Evolutionary conservation across 2,797 vertebrate genomes (phyloP), one percentile per base, ranked within the genome.

Genomic region (Paedocypris micromegethes): DNA sequence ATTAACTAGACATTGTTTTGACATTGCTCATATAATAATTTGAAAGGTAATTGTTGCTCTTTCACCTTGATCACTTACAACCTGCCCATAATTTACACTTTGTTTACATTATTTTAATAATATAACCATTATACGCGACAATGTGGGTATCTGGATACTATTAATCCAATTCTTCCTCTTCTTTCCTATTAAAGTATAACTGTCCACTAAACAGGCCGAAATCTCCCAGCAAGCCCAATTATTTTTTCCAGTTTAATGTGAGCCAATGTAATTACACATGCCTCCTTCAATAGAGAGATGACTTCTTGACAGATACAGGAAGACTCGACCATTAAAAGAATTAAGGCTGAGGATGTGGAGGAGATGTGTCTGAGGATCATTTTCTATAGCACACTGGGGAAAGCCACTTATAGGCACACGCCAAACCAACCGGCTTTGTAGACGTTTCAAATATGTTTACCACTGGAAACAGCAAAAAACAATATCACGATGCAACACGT

Each of bases 191-290:
- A 79, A 69, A 79, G 86, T 83, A 73, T 66, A 65, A 74, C 72
- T 69, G 75, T 66, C 72, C 79, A 58, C 68, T 61, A 46, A 42
- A 40, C 48, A 63, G 72, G 39, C 56, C 53, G 7, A 56, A 41
- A 65, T 75, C 84, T 87, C 82, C 79, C 77, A 84, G 83, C 81
- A 82, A 75, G 60, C 70, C 55, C 56, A 68, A 70, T 83, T 78
- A 81, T 82, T 78, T 78, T 49, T 39, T 6, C 42, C 76, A 66
- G 47, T 75, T 58, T 49, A 68, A 79, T 43, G 70, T 68, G 72
- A 48, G 68, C 70, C 72, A 76, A 83, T 75, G 45, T 67, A 69
- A 79, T 78, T 71, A 79, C 65, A 75, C 43, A 51, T 66, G 65
- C 68, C 70, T 49, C 70, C 70, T 73, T 58, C 70, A 61, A 73